Percentiles rank a stretch among this genome's conserved stretches.
Conservation (phyloP, 2,888 invertebrate genomes). For the Liopterus haemorrhoidalis region DNA sequence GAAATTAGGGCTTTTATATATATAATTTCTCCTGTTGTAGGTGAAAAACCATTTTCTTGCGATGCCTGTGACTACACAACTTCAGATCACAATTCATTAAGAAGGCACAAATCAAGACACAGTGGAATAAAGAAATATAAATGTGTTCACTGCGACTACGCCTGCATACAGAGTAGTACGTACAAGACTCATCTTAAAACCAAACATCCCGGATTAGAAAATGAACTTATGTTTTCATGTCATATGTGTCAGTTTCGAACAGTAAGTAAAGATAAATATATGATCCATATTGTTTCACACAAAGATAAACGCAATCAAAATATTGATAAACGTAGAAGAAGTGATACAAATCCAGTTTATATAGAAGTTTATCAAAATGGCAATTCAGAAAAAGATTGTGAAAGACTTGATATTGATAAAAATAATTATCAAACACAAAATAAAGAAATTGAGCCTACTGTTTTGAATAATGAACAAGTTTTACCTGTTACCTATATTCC, state of each 20-base stretch:
- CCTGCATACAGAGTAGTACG: conserved; percentile 72
- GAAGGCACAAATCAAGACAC: conserved; percentile 73
- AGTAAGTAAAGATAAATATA: conserved; percentile 58
- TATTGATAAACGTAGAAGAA: no score
- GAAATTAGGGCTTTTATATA: no score
- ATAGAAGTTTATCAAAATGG: no score
- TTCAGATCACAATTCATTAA: conserved; percentile 73
- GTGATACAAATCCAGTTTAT: no score
- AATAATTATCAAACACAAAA: no score
- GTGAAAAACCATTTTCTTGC: conserved; percentile 74
- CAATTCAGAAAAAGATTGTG: no score
- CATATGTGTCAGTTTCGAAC: conserved; percentile 58
- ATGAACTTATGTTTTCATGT: conserved; percentile 57
- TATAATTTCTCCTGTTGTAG: conserved; percentile 43
- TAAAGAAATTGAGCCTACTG: no score
- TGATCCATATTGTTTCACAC: conserved; percentile 51
- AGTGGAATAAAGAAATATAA: conserved; percentile 69
- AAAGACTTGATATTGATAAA: no score
- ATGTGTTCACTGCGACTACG: conserved; percentile 73
- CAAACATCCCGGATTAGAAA: conserved; percentile 67
- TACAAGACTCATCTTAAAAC: conserved; percentile 72
- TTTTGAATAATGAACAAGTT: no score
- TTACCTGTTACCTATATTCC: no score
- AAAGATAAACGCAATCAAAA: conserved; percentile 45
- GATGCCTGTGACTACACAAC: conserved; percentile 65